A percentile compares a stretch with the other conserved stretches of the same genome.
Conservation (phyloP, 2,797 vertebrate genomes). For the Mormyrus hasselquistii region DNA sequence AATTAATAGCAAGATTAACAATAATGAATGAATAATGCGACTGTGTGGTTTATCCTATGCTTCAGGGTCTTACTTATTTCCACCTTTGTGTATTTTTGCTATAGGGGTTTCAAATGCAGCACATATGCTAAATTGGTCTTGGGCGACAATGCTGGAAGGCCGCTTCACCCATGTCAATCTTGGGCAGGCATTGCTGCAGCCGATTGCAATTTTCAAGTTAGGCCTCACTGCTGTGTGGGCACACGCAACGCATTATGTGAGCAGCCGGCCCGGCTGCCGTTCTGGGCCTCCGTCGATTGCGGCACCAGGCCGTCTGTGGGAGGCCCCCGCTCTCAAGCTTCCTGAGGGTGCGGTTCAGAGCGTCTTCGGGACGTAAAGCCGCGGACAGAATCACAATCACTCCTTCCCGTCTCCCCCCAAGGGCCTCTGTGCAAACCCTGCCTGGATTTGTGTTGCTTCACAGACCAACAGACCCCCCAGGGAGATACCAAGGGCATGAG, state of each 20-base stretch:
- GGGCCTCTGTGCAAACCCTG: neutral
- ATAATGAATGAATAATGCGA: neutral
- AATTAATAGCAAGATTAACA: neutral
- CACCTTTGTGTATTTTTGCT: neutral
- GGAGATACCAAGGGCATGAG: neutral
- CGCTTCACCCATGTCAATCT: neutral
- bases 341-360: neutral
- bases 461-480: neutral
- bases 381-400: neutral
- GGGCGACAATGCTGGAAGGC: neutral
- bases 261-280: neutral
- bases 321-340: neutral
- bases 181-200: neutral
- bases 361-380: neutral
- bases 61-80: neutral
- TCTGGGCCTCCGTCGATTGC: no score
- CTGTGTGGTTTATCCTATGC: neutral
- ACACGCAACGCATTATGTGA: neutral
- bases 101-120: neutral
- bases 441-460: neutral
- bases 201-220: neutral
- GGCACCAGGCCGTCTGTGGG: no score
- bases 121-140: neutral
- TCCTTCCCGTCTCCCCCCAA: neutral
- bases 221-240: neutral